A percentile compares a stretch with the other conserved stretches of the same genome.
Evolutionary conservation across 2,113 vertebrate genomes (phyloP).

Genomic region (Stictonetta naevosa): DNA sequence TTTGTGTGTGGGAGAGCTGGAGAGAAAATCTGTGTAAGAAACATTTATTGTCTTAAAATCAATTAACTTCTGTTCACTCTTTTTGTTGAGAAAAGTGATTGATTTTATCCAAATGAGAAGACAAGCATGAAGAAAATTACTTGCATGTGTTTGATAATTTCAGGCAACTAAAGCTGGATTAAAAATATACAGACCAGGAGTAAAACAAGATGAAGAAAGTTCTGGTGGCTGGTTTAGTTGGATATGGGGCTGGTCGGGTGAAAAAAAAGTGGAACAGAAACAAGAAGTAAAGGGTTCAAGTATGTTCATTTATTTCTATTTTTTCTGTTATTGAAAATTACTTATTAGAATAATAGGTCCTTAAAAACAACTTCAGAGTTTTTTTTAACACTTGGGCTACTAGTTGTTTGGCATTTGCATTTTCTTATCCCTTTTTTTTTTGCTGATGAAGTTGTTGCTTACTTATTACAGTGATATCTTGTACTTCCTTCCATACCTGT

Average conservation of each 20-base stretch:
- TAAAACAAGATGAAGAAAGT: constrained; percentile 88
- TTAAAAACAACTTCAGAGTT: neutral
- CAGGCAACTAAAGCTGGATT: constrained; percentile 90
- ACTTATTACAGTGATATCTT: neutral
- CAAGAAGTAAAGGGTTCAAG: constrained; percentile 86
- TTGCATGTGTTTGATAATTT: neutral
- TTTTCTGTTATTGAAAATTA: neutral
- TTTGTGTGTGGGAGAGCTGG: neutral
- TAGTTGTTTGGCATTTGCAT: fast-evolving
- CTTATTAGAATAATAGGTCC: neutral
- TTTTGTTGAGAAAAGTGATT: neutral
- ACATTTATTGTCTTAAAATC: neutral
- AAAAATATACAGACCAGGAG: constrained; percentile 87
- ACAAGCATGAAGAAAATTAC: neutral
- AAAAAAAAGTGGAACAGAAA: constrained; percentile 50
- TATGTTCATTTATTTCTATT: constrained; percentile 52
- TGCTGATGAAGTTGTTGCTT: neutral
- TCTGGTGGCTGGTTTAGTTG: constrained; percentile 91
- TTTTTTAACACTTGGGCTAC: neutral
- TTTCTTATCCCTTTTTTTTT: neutral
- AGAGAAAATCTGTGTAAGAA: neutral
- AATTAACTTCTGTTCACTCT: neutral
- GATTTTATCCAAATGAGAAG: neutral
- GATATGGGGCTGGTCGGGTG: constrained; percentile 91
- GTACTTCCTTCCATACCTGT: neutral